Base-by-base conservation (phyloP, 2,797 vertebrate species). In the Cottoperca gobio region DNA sequence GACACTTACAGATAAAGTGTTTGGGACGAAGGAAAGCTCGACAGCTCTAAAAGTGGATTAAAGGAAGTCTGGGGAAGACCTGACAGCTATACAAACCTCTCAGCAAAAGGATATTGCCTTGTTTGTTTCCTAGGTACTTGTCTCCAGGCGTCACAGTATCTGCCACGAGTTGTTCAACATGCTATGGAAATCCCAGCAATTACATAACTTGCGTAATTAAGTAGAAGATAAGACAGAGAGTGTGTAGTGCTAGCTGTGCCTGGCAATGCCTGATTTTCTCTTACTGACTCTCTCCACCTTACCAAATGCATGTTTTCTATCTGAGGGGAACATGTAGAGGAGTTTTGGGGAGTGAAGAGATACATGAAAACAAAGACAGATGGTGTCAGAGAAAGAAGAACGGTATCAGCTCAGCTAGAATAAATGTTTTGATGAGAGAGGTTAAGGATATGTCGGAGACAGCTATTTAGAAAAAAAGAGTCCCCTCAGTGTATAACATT, bases 141-240 rank as follows among this genome's bases (percentile, higher is more conserved):
- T 88, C 78, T 90, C 84, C 62, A 72, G 84, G 87, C 67, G 73
- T 88, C 62, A 40, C 65, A 43, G 58, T 85, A 70, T 88, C 84
- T 81, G 64, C 68, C 49, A 69, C 11, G 21, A 70, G 77, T 80
- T 81, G 48, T 80, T 86, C 42, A 70, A 82, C 76, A 72, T 23
- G 59, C 42, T 67, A 76, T 68, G 73, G 74, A 90, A 89, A 90
- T 72, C 58, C 79, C 43, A n/a, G 28, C 61, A 76, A 73, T 93
- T 93, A 85, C 86, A 79, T 79, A 93, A 94, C 73, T n/a, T 33
- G 53, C 23, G 35, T 67, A 58, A 91, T 87, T 81, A 86, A 50
- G 39, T 37, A 14, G 64, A 71, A 65, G 5, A 63, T 79, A 61
- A 67, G 28, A 74, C 0, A 21, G 17, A 62, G 39, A 59, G 24